Conservation (phyloP, 2,797 vertebrate genomes). For the Yasuhikotakia modesta region DNA sequence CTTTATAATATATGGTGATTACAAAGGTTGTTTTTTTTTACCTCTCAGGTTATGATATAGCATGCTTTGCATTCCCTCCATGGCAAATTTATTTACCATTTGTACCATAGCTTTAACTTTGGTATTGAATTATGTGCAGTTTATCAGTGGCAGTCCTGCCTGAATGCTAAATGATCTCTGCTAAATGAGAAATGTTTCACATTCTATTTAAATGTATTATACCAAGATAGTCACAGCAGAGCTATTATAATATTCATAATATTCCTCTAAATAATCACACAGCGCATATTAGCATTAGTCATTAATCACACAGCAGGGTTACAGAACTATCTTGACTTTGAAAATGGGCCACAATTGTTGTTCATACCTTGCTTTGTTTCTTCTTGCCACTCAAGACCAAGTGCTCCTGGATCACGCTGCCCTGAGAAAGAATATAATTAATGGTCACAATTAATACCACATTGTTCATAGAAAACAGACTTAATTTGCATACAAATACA, state of each 20-base stretch:
- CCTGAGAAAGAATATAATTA: constrained; percentile 33
- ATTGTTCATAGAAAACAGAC: background rate
- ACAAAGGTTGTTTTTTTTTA: background rate
- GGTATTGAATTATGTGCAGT: background rate
- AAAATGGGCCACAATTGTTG: constrained; percentile 1
- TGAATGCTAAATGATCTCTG: too few relatives aligned
- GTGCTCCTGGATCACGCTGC: constrained; percentile 64
- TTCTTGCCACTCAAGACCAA: constrained; percentile 56
- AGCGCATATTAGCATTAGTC: constrained; percentile 22
- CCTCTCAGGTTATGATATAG: too few relatives aligned
- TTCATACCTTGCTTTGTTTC: constrained; percentile 70
- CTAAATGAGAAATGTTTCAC: too few relatives aligned
- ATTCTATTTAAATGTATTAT: background rate
- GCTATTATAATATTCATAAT: background rate
- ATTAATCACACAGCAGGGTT: constrained; percentile 25
- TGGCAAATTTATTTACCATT: too few relatives aligned
- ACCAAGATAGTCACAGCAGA: background rate
- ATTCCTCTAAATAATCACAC: constrained; percentile 18
- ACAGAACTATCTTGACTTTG: background rate
- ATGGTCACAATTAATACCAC: background rate
- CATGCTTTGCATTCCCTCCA: too few relatives aligned
- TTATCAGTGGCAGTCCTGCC: too few relatives aligned
- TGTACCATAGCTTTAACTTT: too few relatives aligned
- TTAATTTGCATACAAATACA: background rate
- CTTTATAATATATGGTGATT: too few relatives aligned